Conservation (phyloP, 2,797 vertebrate species). For the Microchirus variegatus region DNA sequence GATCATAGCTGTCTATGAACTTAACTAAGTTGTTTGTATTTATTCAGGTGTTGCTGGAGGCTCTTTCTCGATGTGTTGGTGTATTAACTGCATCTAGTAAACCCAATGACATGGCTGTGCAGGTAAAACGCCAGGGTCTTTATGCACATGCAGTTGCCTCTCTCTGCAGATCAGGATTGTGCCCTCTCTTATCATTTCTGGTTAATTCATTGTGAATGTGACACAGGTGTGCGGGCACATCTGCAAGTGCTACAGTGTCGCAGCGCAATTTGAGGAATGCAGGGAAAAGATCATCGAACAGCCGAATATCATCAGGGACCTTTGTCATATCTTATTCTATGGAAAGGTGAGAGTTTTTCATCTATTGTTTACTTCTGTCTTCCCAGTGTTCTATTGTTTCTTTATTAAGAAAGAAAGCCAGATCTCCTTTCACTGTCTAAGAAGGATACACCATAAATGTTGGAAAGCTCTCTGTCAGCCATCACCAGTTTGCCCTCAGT, state of each 20-base stretch:
- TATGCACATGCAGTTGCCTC: neutral
- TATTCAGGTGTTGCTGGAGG: constrained; percentile 90
- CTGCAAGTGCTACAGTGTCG: constrained; percentile 96
- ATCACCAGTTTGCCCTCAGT: no score
- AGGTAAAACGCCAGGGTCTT: constrained; percentile 78
- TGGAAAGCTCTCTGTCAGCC: no score
- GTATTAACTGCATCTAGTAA: constrained; percentile 94
- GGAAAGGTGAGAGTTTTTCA: constrained; percentile 86
- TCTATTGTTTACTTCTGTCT: neutral
- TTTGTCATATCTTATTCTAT: constrained; percentile 94
- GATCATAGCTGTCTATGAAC: neutral
- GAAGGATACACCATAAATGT: no score
- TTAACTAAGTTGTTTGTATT: constrained; percentile 9
- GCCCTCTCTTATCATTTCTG: neutral
- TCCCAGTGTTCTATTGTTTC: neutral
- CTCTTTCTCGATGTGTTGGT: constrained; percentile 93
- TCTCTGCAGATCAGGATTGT: neutral
- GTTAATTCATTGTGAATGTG: neutral
- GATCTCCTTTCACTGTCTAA: no score
- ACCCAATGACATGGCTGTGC: constrained; percentile 94
- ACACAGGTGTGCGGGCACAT: constrained; percentile 94
- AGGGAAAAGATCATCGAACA: constrained; percentile 97
- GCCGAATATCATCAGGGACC: constrained; percentile 94
- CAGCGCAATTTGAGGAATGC: constrained; percentile 98
- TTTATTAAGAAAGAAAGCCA: neutral